Percentiles rank a stretch among this genome's conserved stretches.
Conservation (phyloP, 2,888 invertebrate genomes). For the Drosophila anomelani region DNA sequence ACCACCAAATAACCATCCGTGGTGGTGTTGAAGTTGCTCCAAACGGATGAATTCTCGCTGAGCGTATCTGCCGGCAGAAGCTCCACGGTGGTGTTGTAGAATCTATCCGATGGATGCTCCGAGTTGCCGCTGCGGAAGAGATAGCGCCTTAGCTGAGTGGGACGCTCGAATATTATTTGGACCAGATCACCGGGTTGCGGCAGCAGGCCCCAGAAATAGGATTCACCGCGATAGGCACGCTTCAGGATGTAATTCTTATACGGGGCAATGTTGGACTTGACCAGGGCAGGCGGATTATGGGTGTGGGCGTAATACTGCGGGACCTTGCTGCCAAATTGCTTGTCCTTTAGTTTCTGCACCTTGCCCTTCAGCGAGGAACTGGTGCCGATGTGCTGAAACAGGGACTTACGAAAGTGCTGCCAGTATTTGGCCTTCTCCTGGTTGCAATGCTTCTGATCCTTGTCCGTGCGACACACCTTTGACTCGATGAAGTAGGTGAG, state of each 20-base stretch:
- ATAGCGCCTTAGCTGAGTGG: slow-evolving; percentile 87
- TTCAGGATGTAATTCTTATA: slow-evolving; percentile 92
- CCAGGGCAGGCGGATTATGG: slow-evolving; percentile 89
- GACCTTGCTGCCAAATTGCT: slow-evolving; percentile 92
- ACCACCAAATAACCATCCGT: slow-evolving; percentile 89
- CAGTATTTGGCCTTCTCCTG: slow-evolving; percentile 91
- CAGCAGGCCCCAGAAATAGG: slow-evolving; percentile 95
- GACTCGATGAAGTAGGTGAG: slow-evolving; percentile 95
- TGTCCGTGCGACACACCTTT: slow-evolving; percentile 94
- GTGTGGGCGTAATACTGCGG: slow-evolving; percentile 91
- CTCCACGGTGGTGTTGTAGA: slow-evolving; percentile 94
- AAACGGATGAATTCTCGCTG: slow-evolving; percentile 84
- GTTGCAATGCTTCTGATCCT: slow-evolving; percentile 93
- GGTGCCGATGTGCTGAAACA: slow-evolving; percentile 98
- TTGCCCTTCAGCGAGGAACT: slow-evolving; percentile 98
- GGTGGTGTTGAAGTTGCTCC: slow-evolving; percentile 87
- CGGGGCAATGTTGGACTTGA: slow-evolving; percentile 90
- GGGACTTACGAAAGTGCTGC: slow-evolving; percentile 94
- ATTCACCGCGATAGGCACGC: slow-evolving; percentile 93
- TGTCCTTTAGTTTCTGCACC: slow-evolving; percentile 97
- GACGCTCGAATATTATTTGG: slow-evolving; percentile 91
- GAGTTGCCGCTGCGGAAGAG: slow-evolving; percentile 94
- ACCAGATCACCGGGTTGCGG: slow-evolving; percentile 93
- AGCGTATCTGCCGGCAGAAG: slow-evolving; percentile 87
- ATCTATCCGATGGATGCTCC: slow-evolving; percentile 94